Percentiles rank a stretch among this genome's conserved stretches.
Conservation (phyloP, 2,888 invertebrate species). For the Drosophila recens region DNA sequence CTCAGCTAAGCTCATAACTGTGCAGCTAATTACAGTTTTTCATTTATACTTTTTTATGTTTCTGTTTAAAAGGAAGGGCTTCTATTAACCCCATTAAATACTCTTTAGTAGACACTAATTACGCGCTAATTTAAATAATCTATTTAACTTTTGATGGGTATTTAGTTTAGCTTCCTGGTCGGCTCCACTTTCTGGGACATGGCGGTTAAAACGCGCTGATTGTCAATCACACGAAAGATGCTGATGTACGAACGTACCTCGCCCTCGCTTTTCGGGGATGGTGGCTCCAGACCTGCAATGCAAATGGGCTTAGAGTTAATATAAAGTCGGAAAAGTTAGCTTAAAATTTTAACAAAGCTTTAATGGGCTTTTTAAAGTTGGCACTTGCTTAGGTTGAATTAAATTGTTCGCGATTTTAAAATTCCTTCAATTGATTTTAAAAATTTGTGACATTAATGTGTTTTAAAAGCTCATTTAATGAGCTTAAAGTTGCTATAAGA, state of each 20-base stretch:
- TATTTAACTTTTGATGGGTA: slow-evolving; percentile 28
- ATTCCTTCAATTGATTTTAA: not conserved
- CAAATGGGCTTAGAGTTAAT: not conserved
- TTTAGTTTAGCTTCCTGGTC: slow-evolving; percentile 84
- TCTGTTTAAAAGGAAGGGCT: not conserved
- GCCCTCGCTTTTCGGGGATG: slow-evolving; percentile 89
- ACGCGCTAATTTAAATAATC: slow-evolving; percentile 30
- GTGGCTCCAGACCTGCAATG: slow-evolving; percentile 88
- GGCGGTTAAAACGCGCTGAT: slow-evolving; percentile 90
- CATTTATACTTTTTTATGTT: slow-evolving; percentile 7
- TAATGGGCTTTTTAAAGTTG: not conserved
- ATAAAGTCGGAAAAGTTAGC: not conserved
- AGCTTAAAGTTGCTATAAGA: not conserved
- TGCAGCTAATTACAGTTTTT: slow-evolving; percentile 62
- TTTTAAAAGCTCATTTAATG: not conserved
- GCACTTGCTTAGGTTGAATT: not conserved
- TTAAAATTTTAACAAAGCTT: not conserved
- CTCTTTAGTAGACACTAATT: slow-evolving; percentile 33
- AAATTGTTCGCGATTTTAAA: not conserved
- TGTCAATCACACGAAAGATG: slow-evolving; percentile 91
- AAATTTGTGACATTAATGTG: not conserved
- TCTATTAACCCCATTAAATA: slow-evolving; percentile 31
- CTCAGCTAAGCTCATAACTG: slow-evolving; percentile 68
- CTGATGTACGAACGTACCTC: slow-evolving; percentile 90
- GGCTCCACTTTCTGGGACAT: slow-evolving; percentile 92